Percentiles rank a stretch among this genome's conserved stretches.
Conservation (phyloP, 2,797 vertebrate species). For the Parauchenoglanis ngamensis region DNA sequence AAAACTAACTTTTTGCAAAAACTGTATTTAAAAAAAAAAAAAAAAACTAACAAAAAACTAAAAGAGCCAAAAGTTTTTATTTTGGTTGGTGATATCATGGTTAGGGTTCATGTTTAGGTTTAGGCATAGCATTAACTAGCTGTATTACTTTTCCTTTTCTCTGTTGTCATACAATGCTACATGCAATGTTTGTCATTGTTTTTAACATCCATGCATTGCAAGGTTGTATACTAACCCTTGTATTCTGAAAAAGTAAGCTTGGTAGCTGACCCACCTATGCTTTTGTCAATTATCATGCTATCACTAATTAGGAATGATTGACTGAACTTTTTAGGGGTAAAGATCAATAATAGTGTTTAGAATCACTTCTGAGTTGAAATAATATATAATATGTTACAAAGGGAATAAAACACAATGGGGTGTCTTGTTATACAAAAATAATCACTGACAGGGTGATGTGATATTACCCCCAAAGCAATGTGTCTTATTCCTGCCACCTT, state of each 20-base stretch:
- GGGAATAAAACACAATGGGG: neutral
- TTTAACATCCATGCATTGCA: neutral
- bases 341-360: neutral
- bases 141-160: neutral
- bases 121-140: neutral
- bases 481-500: no score
- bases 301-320: neutral
- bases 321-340: neutral
- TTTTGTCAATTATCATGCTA: neutral
- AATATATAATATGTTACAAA: neutral
- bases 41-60: no score
- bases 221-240: neutral
- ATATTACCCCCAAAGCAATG: no score
- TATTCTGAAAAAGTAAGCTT: neutral
- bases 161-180: neutral
- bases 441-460: neutral
- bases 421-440: neutral
- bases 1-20: no score
- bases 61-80: no score
- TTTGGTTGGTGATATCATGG: no score
- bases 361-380: neutral
- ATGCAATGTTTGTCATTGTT: neutral
- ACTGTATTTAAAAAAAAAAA: no score
- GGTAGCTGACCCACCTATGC: neutral
- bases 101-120: no score